phyloP scores from a whole-genome alignment of 2,888 invertebrate genomes.

The Polydrusus cervinus region DNA sequence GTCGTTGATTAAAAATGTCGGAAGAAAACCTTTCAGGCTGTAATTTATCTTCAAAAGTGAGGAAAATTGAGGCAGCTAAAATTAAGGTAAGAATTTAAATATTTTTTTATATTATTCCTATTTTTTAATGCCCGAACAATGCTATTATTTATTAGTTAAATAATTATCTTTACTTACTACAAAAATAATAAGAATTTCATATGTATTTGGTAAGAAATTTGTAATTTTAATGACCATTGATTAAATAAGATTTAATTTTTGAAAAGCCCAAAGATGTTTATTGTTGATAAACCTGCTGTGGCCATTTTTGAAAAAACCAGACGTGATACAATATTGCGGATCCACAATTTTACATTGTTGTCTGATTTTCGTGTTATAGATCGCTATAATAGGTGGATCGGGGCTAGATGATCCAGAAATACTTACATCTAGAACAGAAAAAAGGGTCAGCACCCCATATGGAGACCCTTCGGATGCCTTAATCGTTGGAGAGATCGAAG shows the following conservation, averaged over 20 bases:
- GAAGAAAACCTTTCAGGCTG: not conserved
- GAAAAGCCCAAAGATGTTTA: no score
- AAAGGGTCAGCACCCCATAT: constrained; percentile 80
- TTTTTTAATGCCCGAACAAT: no score
- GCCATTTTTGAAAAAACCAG: no score
- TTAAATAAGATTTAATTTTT: no score
- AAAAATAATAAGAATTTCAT: no score
- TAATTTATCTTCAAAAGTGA: not conserved
- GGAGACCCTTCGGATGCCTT: constrained; percentile 89
- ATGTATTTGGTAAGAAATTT: no score
- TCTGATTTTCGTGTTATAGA: constrained; percentile 76
- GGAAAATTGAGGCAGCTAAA: not conserved
- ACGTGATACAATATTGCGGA: no score
- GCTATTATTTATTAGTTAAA: no score
- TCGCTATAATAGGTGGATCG: constrained; percentile 98
- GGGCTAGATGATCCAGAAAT: constrained; percentile 92
- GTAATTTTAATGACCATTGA: no score
- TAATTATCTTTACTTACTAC: no score
- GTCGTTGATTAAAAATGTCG: not conserved
- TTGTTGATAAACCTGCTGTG: no score
- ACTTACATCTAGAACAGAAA: constrained; percentile 81
- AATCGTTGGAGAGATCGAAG: constrained; percentile 82
- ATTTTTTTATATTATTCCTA: not conserved
- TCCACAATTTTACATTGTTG: no score
- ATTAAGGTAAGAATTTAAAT: not conserved